Percentiles rank a stretch among this genome's conserved stretches.
Evolutionary conservation across 2,113 vertebrate species (phyloP).

Genomic region (Arenaria interpres): DNA sequence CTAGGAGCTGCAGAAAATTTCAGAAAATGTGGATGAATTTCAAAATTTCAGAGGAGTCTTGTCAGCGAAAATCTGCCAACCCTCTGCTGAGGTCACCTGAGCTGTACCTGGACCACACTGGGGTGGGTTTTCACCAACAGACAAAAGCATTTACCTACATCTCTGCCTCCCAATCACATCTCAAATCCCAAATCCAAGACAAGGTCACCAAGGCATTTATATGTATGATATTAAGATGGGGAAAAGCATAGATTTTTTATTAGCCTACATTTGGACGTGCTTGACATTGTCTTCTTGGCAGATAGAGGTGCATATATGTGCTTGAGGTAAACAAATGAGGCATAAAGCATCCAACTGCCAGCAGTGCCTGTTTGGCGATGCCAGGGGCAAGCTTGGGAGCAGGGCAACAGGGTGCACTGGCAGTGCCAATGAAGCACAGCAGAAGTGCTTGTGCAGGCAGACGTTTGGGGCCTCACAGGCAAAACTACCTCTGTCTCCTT

Average conservation of each 20-base stretch:
- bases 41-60: background rate
- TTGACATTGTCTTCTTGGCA: background rate
- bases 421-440: background rate
- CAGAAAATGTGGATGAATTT: background rate
- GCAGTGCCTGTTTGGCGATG: background rate
- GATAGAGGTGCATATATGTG: background rate
- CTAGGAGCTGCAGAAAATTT: background rate
- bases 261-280: background rate
- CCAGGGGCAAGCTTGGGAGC: background rate
- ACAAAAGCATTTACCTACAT: background rate
- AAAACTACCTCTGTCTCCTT: accelerated
- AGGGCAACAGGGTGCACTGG: background rate
- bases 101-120: background rate
- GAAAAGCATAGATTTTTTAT: background rate
- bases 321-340: background rate
- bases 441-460: background rate
- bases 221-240: background rate
- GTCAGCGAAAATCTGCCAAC: background rate
- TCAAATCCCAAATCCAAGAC: background rate
- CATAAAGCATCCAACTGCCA: background rate
- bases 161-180: background rate
- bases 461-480: background rate
- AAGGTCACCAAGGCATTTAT: background rate
- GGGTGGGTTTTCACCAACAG: background rate
- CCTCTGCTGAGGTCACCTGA: background rate